A percentile compares a stretch with the other conserved stretches of the same genome.
Evolutionary conservation across 2,888 invertebrate genomes (phyloP).

Genomic region (Cinara cedri): DNA sequence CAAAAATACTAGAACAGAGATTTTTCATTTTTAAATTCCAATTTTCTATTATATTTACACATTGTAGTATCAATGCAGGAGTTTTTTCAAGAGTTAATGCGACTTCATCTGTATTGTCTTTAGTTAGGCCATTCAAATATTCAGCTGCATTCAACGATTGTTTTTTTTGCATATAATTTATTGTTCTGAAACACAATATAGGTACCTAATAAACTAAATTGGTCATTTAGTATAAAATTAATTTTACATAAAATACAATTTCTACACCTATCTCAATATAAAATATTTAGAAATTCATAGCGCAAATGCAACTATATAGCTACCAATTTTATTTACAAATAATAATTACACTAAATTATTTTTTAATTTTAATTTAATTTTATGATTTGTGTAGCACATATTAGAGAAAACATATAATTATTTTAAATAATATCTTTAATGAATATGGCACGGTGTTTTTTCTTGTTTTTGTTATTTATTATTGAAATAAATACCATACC

Average conservation of each 20-base stretch:
- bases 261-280: no score
- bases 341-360: no score
- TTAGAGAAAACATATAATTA: no score
- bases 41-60: constrained; percentile 39
- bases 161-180: constrained; percentile 30
- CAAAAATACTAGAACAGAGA: constrained; percentile 41
- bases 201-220: neutral
- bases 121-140: constrained; percentile 30
- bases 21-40: constrained; percentile 49
- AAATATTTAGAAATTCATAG: no score
- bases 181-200: neutral
- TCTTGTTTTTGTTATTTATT: no score
- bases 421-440: no score
- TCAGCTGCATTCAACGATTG: constrained; percentile 29
- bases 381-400: no score
- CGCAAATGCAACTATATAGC: no score
- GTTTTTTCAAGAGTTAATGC: constrained; percentile 23
- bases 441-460: no score
- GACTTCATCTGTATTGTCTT: constrained; percentile 43
- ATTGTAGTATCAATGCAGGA: constrained; percentile 47
- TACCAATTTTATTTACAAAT: no score
- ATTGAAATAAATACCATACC: neutral
- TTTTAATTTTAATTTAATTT: no score
- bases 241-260: no score
- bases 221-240: neutral